Evolutionary conservation across 2,797 vertebrate genomes (phyloP).

Genomic region (Tinamus major): DNA sequence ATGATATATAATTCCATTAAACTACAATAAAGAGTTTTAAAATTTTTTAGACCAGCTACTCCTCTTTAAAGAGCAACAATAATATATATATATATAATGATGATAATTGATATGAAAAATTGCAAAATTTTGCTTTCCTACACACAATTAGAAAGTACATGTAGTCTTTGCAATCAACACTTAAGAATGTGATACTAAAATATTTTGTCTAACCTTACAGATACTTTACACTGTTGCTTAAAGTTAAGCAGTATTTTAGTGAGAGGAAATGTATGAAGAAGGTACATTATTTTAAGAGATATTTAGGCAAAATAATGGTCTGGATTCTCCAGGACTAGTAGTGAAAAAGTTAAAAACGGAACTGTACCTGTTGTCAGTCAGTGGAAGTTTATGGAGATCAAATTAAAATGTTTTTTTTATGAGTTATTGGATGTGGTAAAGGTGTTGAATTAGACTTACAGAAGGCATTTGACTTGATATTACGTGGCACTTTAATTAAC

Average conservation of each 20-base stretch:
- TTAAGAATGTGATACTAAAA: not conserved
- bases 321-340: not conserved
- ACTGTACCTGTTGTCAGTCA: not conserved
- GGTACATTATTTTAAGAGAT: not conserved
- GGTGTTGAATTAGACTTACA: not conserved
- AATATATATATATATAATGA: not conserved
- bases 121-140: not conserved
- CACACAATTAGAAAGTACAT: not conserved
- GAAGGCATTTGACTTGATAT: conserved; percentile 34
- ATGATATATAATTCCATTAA: not conserved
- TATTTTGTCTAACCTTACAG: not conserved
- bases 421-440: not conserved
- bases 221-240: not conserved
- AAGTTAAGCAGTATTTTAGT: not conserved
- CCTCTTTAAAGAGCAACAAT: not conserved
- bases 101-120: not conserved
- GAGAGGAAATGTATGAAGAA: not conserved
- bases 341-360: not conserved
- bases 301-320: not conserved
- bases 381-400: not conserved
- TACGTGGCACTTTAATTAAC: conserved; percentile 42
- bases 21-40: not conserved
- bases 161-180: not conserved
- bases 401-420: conserved; percentile 27
- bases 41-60: not conserved